Evolutionary conservation across 2,888 invertebrate genomes (phyloP), one percentile per base, ranked within the genome.

Genomic region (Rhabditoides inermis): DNA sequence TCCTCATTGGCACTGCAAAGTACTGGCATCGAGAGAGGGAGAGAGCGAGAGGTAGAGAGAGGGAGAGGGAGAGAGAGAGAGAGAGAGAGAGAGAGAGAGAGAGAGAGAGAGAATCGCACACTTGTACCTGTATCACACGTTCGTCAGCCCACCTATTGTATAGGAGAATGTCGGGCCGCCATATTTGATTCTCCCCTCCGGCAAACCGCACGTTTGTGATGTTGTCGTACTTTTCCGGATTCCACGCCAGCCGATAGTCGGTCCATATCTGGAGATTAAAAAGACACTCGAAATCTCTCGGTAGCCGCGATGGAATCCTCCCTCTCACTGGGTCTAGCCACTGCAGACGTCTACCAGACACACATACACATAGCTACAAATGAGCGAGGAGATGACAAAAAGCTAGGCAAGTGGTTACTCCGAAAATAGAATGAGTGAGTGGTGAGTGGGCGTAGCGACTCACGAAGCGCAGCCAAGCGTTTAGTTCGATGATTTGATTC

Each of bases 401-500:
- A n/a, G n/a, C n/a, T n/a, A n/a, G n/a, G n/a, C n/a, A n/a, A n/a
- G n/a, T n/a, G n/a, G n/a, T n/a, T n/a, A n/a, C n/a, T n/a, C n/a
- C n/a, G n/a, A n/a, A n/a, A n/a, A n/a, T n/a, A n/a, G n/a, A n/a
- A n/a, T n/a, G n/a, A n/a, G n/a, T n/a, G n/a, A n/a, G n/a, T n/a
- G n/a, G 15, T 32, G 32, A 7, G 23, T 48, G 4, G 22, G 37
- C 6, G 42, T 3, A 20, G 25, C 4, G 3, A 49, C 58, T 39
- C 36, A 68, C 70, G 53, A 56, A 70, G 64, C 64, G 63, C n/a
- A 70, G 50, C 70, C 70, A 70, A 2, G 70, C 70, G 41, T 70
- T 70, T 15, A 70, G 53, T 48, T 70, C 70, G 26, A 70, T 68
- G 0, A 70, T 66, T 35, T 70, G 70, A 37, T 70, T 69, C 50